These are phyloP conservation scores for Panthera leo DNA, from an alignment of 2,113 vertebrate genomes.

Conservation along the genomic window DNA sequence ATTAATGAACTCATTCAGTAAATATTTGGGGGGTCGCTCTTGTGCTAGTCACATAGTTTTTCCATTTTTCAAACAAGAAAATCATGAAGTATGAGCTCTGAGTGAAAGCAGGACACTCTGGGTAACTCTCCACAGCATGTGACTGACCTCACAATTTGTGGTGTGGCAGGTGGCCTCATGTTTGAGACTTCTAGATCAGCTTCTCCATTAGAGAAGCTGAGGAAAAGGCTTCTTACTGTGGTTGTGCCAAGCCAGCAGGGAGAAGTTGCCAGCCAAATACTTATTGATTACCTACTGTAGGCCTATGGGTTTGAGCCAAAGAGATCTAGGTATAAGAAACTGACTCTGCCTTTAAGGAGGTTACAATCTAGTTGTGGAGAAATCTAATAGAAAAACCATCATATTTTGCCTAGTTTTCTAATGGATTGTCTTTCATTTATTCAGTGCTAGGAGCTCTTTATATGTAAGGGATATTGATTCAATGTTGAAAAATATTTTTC, in stretches of 20 bases:
- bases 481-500: constrained; percentile 9
- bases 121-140: accelerated
- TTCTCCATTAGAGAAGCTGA: not conserved
- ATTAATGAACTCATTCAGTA: not conserved
- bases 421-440: not conserved
- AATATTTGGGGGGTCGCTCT: not conserved
- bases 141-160: not conserved
- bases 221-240: not conserved
- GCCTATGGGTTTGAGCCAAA: not conserved
- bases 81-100: not conserved
- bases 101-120: not conserved
- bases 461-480: not conserved
- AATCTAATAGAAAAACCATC: not conserved
- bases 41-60: not conserved
- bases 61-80: constrained; percentile 38
- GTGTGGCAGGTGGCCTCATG: not conserved
- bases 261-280: not conserved
- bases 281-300: not conserved
- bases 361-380: not conserved
- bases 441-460: not conserved
- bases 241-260: not conserved
- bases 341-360: not conserved
- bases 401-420: not conserved
- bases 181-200: not conserved
- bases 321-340: not conserved